phyloP scores from a whole-genome alignment of 2,797 vertebrate species.

The Xiphophorus birchmanni region DNA sequence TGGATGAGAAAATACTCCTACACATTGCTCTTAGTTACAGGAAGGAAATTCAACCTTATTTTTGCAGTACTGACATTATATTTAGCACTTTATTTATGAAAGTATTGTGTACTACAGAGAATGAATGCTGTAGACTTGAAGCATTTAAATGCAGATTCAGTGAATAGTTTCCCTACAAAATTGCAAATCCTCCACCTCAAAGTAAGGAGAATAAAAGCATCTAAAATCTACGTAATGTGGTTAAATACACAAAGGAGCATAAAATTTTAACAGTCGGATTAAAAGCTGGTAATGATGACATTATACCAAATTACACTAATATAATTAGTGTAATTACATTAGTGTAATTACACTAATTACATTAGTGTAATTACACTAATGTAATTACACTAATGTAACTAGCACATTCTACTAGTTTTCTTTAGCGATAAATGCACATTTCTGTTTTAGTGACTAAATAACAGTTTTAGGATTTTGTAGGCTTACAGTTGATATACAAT shows the following conservation, averaged over 20 bases:
- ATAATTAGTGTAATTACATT: no score
- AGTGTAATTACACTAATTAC: no score
- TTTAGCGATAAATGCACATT: background rate
- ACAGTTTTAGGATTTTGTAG: background rate
- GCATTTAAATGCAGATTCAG: background rate
- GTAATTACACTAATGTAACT: no score
- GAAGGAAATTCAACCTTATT: background rate
- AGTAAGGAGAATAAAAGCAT: background rate
- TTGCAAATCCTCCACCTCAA: background rate
- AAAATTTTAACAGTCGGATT: background rate
- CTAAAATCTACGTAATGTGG: background rate
- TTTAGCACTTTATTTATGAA: background rate
- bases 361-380: no score
- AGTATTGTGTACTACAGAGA: background rate
- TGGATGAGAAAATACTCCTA: background rate
- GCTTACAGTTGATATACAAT: background rate
- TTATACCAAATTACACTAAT: background rate
- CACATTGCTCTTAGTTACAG: background rate
- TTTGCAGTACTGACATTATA: background rate
- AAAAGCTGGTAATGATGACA: background rate
- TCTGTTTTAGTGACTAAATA: background rate
- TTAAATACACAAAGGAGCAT: background rate
- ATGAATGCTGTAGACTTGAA: background rate
- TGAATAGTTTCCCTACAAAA: background rate
- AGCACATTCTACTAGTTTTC: background rate